These are phyloP conservation scores for Agonum fuliginosum DNA, from an alignment of 2,888 invertebrate species.

Conservation along the genomic window DNA sequence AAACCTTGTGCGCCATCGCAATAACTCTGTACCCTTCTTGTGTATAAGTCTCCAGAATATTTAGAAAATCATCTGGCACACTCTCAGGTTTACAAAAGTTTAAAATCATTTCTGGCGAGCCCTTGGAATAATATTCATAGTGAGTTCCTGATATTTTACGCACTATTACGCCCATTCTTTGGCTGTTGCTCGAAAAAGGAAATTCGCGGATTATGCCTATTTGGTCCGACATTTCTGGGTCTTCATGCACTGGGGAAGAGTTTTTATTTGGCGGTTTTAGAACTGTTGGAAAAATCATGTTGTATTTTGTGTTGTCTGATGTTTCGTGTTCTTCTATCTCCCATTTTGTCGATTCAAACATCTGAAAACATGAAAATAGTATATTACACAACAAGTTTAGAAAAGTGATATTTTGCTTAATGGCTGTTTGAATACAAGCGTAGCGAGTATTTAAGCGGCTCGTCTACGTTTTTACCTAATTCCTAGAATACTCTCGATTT, in stretches of 20 bases:
- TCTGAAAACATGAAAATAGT: slow-evolving; percentile 73
- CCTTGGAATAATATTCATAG: slow-evolving; percentile 88
- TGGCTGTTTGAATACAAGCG: too few species aligned
- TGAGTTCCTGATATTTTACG: slow-evolving; percentile 83
- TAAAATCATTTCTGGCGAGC: slow-evolving; percentile 93
- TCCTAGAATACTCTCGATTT: too few species aligned
- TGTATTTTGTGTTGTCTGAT: slow-evolving; percentile 89
- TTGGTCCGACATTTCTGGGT: slow-evolving; percentile 78
- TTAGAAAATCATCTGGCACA: slow-evolving; percentile 87
- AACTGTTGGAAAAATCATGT: slow-evolving; percentile 90
- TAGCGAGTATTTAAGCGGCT: too few species aligned
- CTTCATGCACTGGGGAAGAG: slow-evolving; percentile 65
- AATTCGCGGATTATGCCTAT: slow-evolving; percentile 84
- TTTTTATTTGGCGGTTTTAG: slow-evolving; percentile 78
- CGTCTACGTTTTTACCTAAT: too few species aligned
- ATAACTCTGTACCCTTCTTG: slow-evolving; percentile 96
- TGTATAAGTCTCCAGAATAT: slow-evolving; percentile 88
- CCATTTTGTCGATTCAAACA: slow-evolving; percentile 98
- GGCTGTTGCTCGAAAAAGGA: slow-evolving; percentile 87
- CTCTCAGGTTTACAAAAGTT: slow-evolving; percentile 85
- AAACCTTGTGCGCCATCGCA: slow-evolving; percentile 86
- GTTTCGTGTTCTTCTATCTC: slow-evolving; percentile 89
- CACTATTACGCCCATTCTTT: slow-evolving; percentile 92
- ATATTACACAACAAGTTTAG: too few species aligned
- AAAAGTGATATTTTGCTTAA: too few species aligned